phyloP scores from a whole-genome alignment of 1,140 invertebrate genomes.

The Ostrea denselamellosa region DNA sequence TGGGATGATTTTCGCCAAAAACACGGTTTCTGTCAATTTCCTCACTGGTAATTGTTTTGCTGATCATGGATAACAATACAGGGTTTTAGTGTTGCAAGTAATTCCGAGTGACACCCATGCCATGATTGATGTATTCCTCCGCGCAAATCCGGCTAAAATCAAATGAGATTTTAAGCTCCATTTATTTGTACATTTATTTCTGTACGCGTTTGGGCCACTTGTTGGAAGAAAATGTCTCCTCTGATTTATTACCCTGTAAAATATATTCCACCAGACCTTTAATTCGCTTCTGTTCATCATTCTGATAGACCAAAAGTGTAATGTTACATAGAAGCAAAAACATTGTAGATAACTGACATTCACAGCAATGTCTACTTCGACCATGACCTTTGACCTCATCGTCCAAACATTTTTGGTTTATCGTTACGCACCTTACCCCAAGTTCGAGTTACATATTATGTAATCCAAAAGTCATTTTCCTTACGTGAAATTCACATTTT shows the following conservation, averaged over 20 bases:
- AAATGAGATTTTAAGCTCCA: constrained; percentile 17
- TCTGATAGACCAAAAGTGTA: no score
- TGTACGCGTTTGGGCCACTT: background rate
- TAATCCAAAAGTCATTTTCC: no score
- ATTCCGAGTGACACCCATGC: background rate
- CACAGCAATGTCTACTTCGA: no score
- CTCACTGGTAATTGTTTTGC: background rate
- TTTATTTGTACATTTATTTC: constrained; percentile 14
- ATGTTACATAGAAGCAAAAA: no score
- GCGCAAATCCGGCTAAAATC: constrained; percentile 6
- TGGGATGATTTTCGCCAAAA: background rate
- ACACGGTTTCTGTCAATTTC: background rate
- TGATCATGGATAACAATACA: constrained; percentile 6
- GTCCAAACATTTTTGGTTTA: no score
- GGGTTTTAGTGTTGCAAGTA: constrained; percentile 22
- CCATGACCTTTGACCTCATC: no score
- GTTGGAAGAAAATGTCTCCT: background rate
- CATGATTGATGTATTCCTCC: constrained; percentile 30
- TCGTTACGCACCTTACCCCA: no score
- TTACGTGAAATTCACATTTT: no score
- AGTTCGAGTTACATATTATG: no score
- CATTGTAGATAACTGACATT: no score
- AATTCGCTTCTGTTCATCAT: background rate
- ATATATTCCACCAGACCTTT: background rate
- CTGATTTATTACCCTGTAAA: background rate